Evolutionary conservation across 2,797 vertebrate genomes (phyloP).

Genomic region (Onychomys arenicola): DNA sequence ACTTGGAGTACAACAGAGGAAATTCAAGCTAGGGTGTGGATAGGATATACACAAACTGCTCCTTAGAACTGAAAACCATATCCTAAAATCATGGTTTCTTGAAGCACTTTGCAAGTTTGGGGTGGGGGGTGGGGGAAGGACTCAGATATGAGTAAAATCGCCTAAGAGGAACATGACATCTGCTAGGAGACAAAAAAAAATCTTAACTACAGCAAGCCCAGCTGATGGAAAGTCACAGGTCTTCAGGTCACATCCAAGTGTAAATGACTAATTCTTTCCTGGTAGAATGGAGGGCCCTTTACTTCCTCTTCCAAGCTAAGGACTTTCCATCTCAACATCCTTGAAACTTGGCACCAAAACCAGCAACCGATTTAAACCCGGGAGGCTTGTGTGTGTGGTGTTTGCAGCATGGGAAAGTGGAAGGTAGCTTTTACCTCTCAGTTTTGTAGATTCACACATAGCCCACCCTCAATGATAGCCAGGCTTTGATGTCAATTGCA

Average conservation of each 20-base stretch:
- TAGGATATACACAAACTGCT: not conserved
- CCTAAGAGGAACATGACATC: not conserved
- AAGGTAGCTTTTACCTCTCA: constrained; percentile 41
- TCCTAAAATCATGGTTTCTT: not conserved
- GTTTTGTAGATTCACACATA: constrained; percentile 31
- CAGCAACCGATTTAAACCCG: constrained; percentile 2
- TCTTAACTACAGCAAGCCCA: not conserved
- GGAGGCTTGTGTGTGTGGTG: not conserved
- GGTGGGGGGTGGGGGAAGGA: not conserved
- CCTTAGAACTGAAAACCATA: not conserved
- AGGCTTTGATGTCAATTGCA: not conserved
- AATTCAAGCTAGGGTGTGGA: not conserved
- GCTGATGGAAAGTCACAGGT: too few species aligned
- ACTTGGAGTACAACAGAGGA: not conserved
- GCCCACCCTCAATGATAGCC: not conserved
- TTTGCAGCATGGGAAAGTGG: not conserved
- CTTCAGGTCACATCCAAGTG: not conserved
- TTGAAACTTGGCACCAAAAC: not conserved
- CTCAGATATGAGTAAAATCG: not conserved
- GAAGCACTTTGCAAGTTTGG: constrained; percentile 18
- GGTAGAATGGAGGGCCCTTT: not conserved
- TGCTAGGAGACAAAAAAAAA: not conserved
- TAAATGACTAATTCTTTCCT: not conserved
- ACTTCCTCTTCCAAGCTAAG: not conserved
- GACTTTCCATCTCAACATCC: not conserved